A percentile compares a stretch with the other conserved stretches of the same genome.
Evolutionary conservation across 2,797 vertebrate species (phyloP).

Genomic region (Salarias fasciatus): DNA sequence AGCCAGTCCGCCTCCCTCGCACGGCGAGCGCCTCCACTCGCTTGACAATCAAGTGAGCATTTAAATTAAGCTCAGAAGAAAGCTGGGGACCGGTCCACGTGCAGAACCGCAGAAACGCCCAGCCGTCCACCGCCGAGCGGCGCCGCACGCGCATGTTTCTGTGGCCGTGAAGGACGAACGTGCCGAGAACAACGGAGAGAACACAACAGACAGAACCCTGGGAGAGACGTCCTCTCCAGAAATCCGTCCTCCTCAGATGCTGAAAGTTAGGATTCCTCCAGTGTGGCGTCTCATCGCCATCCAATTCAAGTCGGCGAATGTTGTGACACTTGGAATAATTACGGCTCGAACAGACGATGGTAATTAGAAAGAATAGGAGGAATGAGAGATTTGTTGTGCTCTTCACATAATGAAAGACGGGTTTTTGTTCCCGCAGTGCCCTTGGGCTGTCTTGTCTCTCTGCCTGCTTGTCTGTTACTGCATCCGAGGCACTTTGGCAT

Average conservation of each 20-base stretch:
- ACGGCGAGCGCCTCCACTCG: constrained; percentile 63
- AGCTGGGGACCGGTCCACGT: constrained; percentile 12
- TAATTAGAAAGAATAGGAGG: constrained; percentile 68
- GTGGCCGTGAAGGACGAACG: no score
- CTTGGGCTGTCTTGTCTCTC: constrained; percentile 65
- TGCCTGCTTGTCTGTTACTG: constrained; percentile 67
- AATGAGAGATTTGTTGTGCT: constrained; percentile 46
- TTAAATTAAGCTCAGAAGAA: constrained; percentile 63
- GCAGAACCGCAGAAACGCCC: no score
- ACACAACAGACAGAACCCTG: no score
- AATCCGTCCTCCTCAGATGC: no score
- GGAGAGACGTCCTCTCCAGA: no score
- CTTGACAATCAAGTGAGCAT: constrained; percentile 82
- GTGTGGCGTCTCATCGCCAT: not conserved
- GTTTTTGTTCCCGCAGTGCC: constrained; percentile 44
- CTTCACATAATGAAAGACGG: constrained; percentile 60
- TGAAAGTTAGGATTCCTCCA: no score
- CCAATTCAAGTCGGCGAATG: constrained; percentile 56
- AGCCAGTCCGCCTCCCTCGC: constrained; percentile 76
- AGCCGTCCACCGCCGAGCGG: no score
- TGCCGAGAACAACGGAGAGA: no score
- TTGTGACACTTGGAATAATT: constrained; percentile 77
- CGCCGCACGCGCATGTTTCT: no score
- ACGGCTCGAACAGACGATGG: constrained; percentile 56
- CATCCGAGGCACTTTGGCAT: constrained; percentile 65